A percentile compares a stretch with the other conserved stretches of the same genome.
Conservation (phyloP, 2,797 vertebrate species). For the Bovichtus variegatus region DNA sequence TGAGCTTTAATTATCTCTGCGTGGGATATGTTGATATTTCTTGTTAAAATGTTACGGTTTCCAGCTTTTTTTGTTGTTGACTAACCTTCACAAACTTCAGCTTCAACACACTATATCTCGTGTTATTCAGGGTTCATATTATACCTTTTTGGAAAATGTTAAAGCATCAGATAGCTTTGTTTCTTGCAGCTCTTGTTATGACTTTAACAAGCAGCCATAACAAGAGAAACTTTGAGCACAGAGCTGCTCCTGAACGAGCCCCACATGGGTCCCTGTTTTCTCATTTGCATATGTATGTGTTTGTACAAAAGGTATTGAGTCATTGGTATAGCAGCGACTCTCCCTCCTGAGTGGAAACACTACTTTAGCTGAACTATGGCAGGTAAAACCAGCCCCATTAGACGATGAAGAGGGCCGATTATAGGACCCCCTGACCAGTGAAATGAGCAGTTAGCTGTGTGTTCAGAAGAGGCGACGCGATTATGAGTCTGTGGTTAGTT, state of each 20-base stretch:
- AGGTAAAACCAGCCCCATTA: conserved; percentile 58
- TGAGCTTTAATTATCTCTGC: background rate
- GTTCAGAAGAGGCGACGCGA: conserved; percentile 3
- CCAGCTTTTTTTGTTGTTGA: background rate
- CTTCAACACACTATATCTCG: accelerated
- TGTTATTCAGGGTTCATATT: background rate
- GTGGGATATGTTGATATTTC: background rate
- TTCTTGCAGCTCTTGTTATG: conserved; percentile 12
- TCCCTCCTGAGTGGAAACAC: conserved; percentile 46
- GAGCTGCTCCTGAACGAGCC: conserved; percentile 32
- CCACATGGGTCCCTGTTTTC: conserved; percentile 27
- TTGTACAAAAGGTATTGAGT: conserved; percentile 42
- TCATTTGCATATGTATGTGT: conserved; percentile 64
- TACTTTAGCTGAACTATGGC: conserved; percentile 46
- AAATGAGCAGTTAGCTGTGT: conserved; percentile 41
- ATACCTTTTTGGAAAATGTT: background rate
- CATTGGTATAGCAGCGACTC: conserved; percentile 14
- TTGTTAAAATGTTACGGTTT: too few species aligned
- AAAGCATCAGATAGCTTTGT: background rate
- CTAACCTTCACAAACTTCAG: background rate
- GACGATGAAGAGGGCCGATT: conserved; percentile 31
- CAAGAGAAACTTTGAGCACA: conserved; percentile 17
- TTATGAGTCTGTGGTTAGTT: conserved; percentile 36
- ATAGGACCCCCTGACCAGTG: conserved; percentile 47
- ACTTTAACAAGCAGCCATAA: conserved; percentile 19